Evolutionary conservation across 2,888 invertebrate genomes (phyloP), one percentile per base, ranked within the genome.

Genomic region (Lymantria monacha): DNA sequence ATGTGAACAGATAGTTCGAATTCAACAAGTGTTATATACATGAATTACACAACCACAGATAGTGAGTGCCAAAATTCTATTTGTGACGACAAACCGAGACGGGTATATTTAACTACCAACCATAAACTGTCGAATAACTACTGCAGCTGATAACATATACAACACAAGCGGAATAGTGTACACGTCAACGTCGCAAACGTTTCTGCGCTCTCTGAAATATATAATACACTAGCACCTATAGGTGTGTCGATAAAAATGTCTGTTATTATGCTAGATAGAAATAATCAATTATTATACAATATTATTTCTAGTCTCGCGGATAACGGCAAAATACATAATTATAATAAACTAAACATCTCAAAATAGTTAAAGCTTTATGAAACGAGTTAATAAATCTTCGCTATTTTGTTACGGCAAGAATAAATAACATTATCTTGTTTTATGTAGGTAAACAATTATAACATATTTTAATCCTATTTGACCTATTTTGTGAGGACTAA

Each of bases 51-150:
- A 91, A 90, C 84, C 80, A 74, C 82, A 82, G 84, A 86, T 83
- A 85, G 83, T 76, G 83, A 87, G 90, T 91, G 90, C 91, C 91
- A 91, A 91, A 90, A 86, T 87, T 90, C 88, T 90, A 91, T 91
- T 90, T 88, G 87, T 83, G 79, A 86, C 87, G 83, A 88, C 89
- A 88, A 87, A 89, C 84, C 83, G 87, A 86, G 84, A 84, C 88
- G 80, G 83, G 87, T 90, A 89, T 89, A 90, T 90, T 90, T 90
- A 91, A 91, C 89, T 85, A 79, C 81, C 83, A 81, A 83, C 89
- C 87, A 91, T 91, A 91, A 91, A 90, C 87, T 87, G 86, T 84
- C 79, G 78, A 87, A 88, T 84, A 79, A 79, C 72, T 72, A 81
- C 78, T 80, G 76, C 80, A 76, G 79, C 75, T 76, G 74, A 83